Base-by-base conservation (phyloP, 92 coral and sea anemone genomes). In the Isaurus tuberculatus region DNA sequence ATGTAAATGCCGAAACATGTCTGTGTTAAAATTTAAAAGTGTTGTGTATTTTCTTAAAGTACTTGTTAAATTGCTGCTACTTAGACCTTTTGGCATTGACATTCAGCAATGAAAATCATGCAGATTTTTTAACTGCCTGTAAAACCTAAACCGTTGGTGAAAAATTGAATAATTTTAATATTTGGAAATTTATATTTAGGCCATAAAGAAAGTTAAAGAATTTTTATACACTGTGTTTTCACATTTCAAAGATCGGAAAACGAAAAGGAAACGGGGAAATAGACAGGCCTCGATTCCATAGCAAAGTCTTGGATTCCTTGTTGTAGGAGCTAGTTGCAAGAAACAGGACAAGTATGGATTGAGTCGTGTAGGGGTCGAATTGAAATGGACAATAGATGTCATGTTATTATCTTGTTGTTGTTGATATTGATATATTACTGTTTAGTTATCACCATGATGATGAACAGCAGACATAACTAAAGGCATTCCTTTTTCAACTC, bases 221-320 rank as follows among this genome's bases (percentile, higher is more conserved):
- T 53, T 63, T 49, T 74, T 55, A 17, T 55, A 30, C 66, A 32
- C 37, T 74, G 80, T 74, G 80, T 28, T 53, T 74, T 37, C 51
- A 30, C 66, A 74, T 74, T 74, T 74, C 67, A 74, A 74, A 74
- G 80, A 74, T 74, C 80, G 80, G 80, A 74, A 48, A 74, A 74
- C 48, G 31, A 19, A 29, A 53, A 63, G 66, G 2, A 22, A 28
- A 57, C 80, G 31, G 30, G 80, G 13, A 31, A 53, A 3, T 6
- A 19, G 9, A 55, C 1, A 55, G n/a, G 23, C 8, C 8, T 19
- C 8, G 0, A 55, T 55, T 55, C 23, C 63, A 19, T 15, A 14
- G 1, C 19, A 0, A n/a, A 15, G 58, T 2, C 4, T 4, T 49
- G 16, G 22, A 5, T 49, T 19, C 5, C 58, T 0, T 49, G 22